phyloP scores from a whole-genome alignment of 2,113 vertebrate genomes.

The Paramormyrops kingsleyae region DNA sequence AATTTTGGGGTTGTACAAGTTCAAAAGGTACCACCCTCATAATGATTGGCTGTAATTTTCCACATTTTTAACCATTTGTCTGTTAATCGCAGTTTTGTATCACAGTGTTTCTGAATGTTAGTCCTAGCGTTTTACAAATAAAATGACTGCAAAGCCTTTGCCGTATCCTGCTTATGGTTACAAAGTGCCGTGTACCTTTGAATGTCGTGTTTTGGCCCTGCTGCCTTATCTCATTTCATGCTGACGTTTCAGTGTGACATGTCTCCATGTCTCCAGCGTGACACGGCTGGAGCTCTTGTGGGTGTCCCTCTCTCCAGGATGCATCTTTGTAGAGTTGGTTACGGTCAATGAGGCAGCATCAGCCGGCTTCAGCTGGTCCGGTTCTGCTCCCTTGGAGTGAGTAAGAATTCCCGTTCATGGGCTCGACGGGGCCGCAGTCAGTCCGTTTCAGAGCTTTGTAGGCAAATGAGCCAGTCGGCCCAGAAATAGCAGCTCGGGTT shows the following conservation, averaged over 20 bases:
- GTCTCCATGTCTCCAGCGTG: slow-evolving; percentile 32
- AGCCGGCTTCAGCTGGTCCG: slow-evolving; percentile 47
- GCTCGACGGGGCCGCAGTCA: background rate
- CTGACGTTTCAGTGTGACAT: slow-evolving; percentile 27
- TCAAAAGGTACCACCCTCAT: background rate
- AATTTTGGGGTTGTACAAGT: background rate
- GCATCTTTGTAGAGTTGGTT: slow-evolving; percentile 33
- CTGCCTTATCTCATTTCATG: background rate
- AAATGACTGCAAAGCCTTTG: background rate
- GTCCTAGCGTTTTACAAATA: background rate
- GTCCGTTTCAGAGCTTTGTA: background rate
- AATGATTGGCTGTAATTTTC: background rate
- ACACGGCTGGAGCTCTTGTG: background rate
- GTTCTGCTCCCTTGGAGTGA: slow-evolving; percentile 53
- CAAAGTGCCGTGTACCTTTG: background rate
- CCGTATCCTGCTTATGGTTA: background rate
- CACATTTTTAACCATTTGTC: background rate
- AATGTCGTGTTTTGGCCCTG: background rate
- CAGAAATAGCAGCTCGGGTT: background rate
- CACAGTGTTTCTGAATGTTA: background rate
- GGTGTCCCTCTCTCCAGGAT: background rate
- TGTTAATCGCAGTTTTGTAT: background rate
- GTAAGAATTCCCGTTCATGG: slow-evolving; percentile 48
- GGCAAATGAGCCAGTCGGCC: background rate
- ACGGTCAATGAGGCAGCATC: slow-evolving; percentile 55